phyloP scores from a whole-genome alignment of 2,113 vertebrate species.

The Dromaius novaehollandiae region DNA sequence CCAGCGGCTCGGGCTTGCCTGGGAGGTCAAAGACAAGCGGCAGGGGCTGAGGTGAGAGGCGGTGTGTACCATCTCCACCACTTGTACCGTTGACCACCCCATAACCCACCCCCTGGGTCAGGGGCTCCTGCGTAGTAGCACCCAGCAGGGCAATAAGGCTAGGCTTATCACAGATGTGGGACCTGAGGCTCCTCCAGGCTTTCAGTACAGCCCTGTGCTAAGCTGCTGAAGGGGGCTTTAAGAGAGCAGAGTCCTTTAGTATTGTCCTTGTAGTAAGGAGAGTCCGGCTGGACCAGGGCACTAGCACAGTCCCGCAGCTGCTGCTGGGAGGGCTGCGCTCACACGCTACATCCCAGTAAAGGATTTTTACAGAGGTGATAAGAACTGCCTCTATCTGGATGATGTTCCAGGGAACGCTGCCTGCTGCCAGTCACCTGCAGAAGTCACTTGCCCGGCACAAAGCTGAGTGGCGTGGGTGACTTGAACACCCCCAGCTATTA shows the following conservation, averaged over 20 bases:
- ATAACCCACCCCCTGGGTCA: too few species aligned
- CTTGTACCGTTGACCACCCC: not conserved
- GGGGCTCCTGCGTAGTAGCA: not conserved
- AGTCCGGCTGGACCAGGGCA: not conserved
- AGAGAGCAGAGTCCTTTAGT: not conserved
- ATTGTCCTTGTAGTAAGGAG: not conserved
- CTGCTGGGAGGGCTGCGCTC: not conserved
- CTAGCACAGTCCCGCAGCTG: not conserved
- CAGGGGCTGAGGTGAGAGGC: not conserved
- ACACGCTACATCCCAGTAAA: not conserved
- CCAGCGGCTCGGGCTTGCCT: conserved; percentile 90
- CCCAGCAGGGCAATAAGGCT: too few species aligned
- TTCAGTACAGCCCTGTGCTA: too few species aligned
- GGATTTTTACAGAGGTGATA: too few species aligned
- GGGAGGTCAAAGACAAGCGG: not conserved
- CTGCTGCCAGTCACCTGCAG: too few species aligned
- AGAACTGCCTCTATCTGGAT: too few species aligned
- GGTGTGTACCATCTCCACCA: not conserved
- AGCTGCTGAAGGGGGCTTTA: not conserved
- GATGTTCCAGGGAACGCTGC: too few species aligned
- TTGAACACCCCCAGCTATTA: not conserved
- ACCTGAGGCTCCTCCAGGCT: not conserved
- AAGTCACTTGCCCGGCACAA: not conserved
- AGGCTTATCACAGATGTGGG: not conserved
- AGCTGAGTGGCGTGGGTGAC: too few species aligned